Base-by-base conservation (phyloP, 2,888 invertebrate genomes). In the Agelastica alni region DNA sequence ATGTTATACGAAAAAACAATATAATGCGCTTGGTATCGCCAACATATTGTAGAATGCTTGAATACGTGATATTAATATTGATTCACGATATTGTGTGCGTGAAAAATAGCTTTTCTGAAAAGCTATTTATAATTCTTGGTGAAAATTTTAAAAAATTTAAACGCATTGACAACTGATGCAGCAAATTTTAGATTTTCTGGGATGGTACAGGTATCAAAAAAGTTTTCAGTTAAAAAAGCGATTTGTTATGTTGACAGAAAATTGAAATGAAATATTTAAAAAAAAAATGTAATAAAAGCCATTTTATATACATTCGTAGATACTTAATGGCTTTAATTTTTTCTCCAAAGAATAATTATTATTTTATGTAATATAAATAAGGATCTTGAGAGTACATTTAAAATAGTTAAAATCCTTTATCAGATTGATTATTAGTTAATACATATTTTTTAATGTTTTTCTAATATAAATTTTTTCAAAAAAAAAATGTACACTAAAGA, bases 41-140 rank as follows among this genome's bases (percentile, higher is more conserved):
- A 39, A 17, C 26, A 39, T 39, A 48, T 48, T 48, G 30, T 39
- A 18, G 39, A 48, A 18, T 48, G 39, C 30, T 39, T 39, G 39
- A 39, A 48, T 39, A 48, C 47, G 47, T 39, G 47, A 48, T 48
- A 48, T 48, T 48, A 48, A 48, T 48, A 48, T 48, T 48, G 47
- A 39, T 48, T 48, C 39, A 48, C 39, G 39, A 48, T 39, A 39
- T 48, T 37, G 47, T 48, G 31, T 48, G 39, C 39, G 12, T 48
- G 47, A 39, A 48, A 48, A 48, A 48, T 48, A 48, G 47, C 47
- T 48, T 48, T 39, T 48, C 47, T 26, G 39, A 48, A 48, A 39
- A 39, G 47, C 47, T 39, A 48, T 48, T 48, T 48, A 48, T 39
- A 48, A 39, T 30, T 48, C 31, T 39, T 39, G 17, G 5, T 39